A percentile compares a stretch with the other conserved stretches of the same genome.
phyloP scores from a whole-genome alignment of 2,888 invertebrate species.

The Tethea ocularis region DNA sequence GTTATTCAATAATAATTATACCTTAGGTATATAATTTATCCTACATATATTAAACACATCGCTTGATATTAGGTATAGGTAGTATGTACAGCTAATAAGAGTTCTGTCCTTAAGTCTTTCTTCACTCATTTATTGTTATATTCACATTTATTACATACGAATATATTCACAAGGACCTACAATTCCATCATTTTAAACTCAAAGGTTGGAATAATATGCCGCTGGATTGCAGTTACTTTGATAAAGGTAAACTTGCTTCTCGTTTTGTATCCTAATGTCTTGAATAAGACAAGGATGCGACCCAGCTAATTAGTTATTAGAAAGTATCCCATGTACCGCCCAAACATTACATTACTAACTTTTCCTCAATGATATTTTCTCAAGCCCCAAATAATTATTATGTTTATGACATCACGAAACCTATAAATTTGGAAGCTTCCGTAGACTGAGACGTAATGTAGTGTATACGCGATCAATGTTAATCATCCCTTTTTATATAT shows the following conservation, averaged over 20 bases:
- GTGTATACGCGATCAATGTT: constrained; percentile 27
- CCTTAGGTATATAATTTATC: constrained; percentile 38
- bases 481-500: constrained; percentile 37
- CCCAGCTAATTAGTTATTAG: not conserved
- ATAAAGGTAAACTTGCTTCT: constrained; percentile 9
- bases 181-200: constrained; percentile 50
- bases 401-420: too few relatives aligned
- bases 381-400: too few relatives aligned
- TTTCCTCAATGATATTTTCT: constrained; percentile 12
- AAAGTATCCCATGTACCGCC: not conserved
- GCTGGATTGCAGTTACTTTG: constrained; percentile 13
- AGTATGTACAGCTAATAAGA: constrained; percentile 65
- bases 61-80: constrained; percentile 53
- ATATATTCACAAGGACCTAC: constrained; percentile 65
- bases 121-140: constrained; percentile 77
- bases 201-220: constrained; percentile 35
- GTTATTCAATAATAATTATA: constrained; percentile 40
- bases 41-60: constrained; percentile 64
- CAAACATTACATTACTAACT: not conserved
- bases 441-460: constrained; percentile 21
- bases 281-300: not conserved
- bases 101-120: constrained; percentile 62
- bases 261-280: not conserved
- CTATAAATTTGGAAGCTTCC: not conserved
- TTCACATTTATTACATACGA: constrained; percentile 64